These are phyloP conservation scores for Glareola pratincola DNA, from an alignment of 2,113 vertebrate genomes.

Conservation along the genomic window DNA sequence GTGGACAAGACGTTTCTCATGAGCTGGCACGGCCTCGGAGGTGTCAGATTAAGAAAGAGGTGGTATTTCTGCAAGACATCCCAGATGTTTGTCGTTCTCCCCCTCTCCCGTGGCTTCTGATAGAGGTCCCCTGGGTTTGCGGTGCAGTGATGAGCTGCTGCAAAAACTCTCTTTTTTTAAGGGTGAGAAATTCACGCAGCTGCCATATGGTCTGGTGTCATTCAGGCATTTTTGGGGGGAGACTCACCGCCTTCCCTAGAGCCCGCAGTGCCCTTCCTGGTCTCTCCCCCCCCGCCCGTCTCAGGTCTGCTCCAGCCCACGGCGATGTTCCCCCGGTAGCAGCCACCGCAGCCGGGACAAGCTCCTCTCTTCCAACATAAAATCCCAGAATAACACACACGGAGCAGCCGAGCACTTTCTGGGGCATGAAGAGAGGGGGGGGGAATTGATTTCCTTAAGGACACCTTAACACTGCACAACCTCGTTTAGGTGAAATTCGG, in stretches of 20 bases:
- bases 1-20: not conserved
- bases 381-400: not conserved
- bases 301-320: not conserved
- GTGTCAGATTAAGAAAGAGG: not conserved
- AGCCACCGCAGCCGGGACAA: not conserved
- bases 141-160: not conserved
- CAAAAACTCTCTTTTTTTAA: not conserved
- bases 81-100: not conserved
- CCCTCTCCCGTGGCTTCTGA: not conserved
- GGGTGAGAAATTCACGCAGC: not conserved
- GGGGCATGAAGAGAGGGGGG: not conserved
- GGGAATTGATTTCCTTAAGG: not conserved
- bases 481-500: not conserved
- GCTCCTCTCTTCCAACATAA: not conserved
- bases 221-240: not conserved
- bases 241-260: not conserved
- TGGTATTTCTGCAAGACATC: not conserved
- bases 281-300: not conserved
- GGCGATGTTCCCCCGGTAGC: not conserved
- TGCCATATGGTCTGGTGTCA: not conserved
- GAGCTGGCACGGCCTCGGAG: not conserved
- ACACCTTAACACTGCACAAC: not conserved
- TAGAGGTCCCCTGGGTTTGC: rapidly evolving
- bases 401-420: not conserved
- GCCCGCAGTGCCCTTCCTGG: too few species aligned